Evolutionary conservation across 2,113 vertebrate genomes (phyloP).

Genomic region (Astur gentilis): DNA sequence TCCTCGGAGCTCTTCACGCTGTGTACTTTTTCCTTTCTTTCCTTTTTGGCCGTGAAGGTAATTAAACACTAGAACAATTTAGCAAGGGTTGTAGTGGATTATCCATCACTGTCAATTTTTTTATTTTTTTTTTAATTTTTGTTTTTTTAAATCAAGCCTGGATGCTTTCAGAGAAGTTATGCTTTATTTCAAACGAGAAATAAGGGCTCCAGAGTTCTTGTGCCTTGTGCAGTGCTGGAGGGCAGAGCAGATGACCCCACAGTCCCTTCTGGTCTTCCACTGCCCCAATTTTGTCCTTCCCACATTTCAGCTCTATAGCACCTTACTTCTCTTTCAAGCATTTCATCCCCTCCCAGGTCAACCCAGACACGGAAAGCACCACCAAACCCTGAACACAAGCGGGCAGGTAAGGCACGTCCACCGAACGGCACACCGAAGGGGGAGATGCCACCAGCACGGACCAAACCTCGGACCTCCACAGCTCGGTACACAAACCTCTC

Average conservation of each 20-base stretch:
- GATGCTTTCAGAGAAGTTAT: neutral
- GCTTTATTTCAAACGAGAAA: neutral
- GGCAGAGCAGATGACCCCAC: neutral
- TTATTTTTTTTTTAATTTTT: neutral
- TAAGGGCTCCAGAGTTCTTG: neutral
- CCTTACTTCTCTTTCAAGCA: neutral
- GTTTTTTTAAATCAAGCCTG: neutral
- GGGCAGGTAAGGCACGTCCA: neutral
- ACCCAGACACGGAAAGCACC: neutral
- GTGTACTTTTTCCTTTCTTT: neutral
- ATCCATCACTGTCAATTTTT: constrained; percentile 23
- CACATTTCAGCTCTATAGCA: neutral
- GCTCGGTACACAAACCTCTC: neutral
- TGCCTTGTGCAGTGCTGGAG: neutral
- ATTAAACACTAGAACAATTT: constrained; percentile 42
- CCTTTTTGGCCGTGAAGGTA: neutral
- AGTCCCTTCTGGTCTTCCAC: neutral
- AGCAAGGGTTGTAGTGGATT: neutral
- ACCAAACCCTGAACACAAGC: fast-evolving
- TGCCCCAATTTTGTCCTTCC: neutral
- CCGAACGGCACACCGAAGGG: too few species aligned
- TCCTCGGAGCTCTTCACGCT: neutral
- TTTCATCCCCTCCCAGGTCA: neutral
- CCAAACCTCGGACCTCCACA: neutral
- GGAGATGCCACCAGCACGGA: neutral